A percentile compares a stretch with the other conserved stretches of the same genome.
Evolutionary conservation across 1,140 invertebrate species (phyloP).

Genomic region (Temnothorax nylanderi): DNA sequence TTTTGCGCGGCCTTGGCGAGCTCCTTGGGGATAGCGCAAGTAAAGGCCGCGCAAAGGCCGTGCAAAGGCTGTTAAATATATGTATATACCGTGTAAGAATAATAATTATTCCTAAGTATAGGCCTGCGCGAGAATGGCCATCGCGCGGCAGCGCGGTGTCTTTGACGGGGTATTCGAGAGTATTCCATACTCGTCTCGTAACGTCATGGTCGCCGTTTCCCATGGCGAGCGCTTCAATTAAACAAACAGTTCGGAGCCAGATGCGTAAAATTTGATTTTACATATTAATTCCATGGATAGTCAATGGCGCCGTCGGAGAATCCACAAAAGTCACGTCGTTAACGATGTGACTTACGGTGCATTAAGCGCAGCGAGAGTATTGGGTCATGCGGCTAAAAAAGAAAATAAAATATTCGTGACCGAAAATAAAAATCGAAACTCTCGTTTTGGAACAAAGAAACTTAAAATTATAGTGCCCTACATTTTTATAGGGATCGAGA

Average conservation of each 20-base stretch:
- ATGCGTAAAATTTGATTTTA: slow-evolving; percentile 74
- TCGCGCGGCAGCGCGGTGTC: slow-evolving; percentile 67
- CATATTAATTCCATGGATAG: slow-evolving; percentile 64
- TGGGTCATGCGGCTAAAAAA: background rate
- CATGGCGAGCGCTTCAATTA: slow-evolving; percentile 74
- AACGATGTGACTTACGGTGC: slow-evolving; percentile 30
- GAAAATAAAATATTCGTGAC: background rate
- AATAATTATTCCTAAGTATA: slow-evolving; percentile 79
- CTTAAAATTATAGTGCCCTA: background rate
- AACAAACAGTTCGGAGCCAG: slow-evolving; percentile 69
- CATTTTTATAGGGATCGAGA: background rate
- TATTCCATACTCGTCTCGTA: slow-evolving; percentile 46
- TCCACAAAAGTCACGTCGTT: slow-evolving; percentile 4
- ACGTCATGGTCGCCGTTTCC: slow-evolving; percentile 23
- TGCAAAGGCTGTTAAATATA: slow-evolving; percentile 70
- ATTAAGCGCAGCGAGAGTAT: background rate
- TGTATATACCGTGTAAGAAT: slow-evolving; percentile 73
- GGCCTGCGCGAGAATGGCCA: slow-evolving; percentile 53
- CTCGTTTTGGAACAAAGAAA: background rate
- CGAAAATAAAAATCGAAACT: background rate
- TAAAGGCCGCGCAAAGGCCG: slow-evolving; percentile 42
- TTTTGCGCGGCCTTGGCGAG: slow-evolving; percentile 30
- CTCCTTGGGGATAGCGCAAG: slow-evolving; percentile 18
- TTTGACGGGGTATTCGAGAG: slow-evolving; percentile 64
- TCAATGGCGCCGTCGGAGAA: slow-evolving; percentile 40